Evolutionary conservation across 2,888 invertebrate species (phyloP).

Genomic region (Furcula furcula): DNA sequence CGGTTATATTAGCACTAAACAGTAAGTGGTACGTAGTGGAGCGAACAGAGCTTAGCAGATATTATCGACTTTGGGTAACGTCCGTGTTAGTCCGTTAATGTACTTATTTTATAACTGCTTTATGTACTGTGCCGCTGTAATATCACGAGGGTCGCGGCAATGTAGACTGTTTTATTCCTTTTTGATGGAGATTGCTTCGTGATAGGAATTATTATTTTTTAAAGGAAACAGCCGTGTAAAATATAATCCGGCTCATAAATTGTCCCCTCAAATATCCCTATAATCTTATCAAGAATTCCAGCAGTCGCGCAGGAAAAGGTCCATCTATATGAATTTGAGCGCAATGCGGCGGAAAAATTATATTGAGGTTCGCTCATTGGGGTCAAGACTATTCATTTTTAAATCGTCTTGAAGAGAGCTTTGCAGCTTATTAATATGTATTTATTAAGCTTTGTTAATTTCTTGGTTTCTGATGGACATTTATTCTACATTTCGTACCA

Average conservation of each 20-base stretch:
- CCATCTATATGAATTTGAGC: conserved; percentile 1
- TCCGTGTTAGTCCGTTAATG: conserved; percentile 4
- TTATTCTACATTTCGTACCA: too few species aligned
- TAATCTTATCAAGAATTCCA: not conserved
- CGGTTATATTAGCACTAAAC: not conserved
- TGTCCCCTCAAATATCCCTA: not conserved
- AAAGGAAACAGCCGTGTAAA: not conserved
- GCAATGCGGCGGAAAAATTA: conserved; percentile 2
- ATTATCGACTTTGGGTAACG: not conserved
- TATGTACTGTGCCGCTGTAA: conserved; percentile 2
- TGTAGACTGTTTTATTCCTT: conserved; percentile 11
- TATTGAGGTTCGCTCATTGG: not conserved
- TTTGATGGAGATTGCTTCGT: conserved; percentile 6
- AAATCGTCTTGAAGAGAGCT: not conserved
- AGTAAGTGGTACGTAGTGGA: not conserved
- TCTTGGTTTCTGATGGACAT: too few species aligned
- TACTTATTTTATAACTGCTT: conserved; percentile 8
- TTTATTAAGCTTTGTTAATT: too few species aligned
- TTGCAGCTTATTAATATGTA: too few species aligned
- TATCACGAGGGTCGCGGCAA: conserved; percentile 2
- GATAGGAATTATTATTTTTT: not conserved
- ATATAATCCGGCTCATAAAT: not conserved
- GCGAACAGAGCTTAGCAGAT: not conserved
- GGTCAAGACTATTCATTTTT: conserved; percentile 1
- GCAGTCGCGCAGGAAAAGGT: not conserved